Percentiles rank a stretch among this genome's conserved stretches.
Conservation (phyloP, 2,888 invertebrate genomes). For the Euzophera pinguis region DNA sequence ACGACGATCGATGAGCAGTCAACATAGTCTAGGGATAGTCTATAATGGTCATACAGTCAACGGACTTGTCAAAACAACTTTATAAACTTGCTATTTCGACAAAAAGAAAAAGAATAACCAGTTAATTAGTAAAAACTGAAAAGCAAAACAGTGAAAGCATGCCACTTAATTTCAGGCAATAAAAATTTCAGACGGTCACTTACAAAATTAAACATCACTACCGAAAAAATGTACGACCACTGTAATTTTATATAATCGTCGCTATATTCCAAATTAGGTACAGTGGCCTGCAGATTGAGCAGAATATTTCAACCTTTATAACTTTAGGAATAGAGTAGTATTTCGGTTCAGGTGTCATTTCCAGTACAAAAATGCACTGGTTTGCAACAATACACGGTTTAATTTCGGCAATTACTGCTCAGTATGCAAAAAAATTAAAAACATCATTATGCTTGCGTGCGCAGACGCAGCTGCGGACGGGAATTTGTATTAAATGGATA, state of each 20-base stretch:
- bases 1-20: too few species aligned
- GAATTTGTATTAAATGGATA: not conserved
- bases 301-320: not conserved
- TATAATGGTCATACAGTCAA: too few species aligned
- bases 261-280: not conserved
- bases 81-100: too few species aligned
- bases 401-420: constrained; percentile 4
- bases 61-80: not conserved
- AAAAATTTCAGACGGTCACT: too few species aligned
- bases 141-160: too few species aligned
- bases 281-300: too few species aligned
- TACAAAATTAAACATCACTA: too few species aligned
- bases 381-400: constrained; percentile 4
- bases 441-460: constrained; percentile 6
- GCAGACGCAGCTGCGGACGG: constrained; percentile 1
- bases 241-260: not conserved
- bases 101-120: too few species aligned
- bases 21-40: too few species aligned
- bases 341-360: not conserved
- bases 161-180: too few species aligned
- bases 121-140: too few species aligned
- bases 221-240: too few species aligned
- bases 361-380: not conserved
- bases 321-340: not conserved
- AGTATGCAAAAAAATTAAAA: not conserved